A percentile compares a stretch with the other conserved stretches of the same genome.
Conservation (phyloP, 2,113 vertebrate genomes). For the Empidonax traillii region DNA sequence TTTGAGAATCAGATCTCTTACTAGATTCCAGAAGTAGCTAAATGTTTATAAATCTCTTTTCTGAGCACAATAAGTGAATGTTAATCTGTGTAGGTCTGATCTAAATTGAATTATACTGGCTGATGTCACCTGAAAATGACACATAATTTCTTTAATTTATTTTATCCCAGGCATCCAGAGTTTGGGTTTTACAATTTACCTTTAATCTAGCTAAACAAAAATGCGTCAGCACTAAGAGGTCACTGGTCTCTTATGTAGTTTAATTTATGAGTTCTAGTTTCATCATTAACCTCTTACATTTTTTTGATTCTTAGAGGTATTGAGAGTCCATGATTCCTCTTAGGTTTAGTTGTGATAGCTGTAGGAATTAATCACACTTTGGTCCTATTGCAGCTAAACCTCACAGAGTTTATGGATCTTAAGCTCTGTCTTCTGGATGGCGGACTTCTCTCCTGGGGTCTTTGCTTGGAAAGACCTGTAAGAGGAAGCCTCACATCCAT, state of each 20-base stretch:
- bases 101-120: not conserved
- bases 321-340: not conserved
- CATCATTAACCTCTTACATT: not conserved
- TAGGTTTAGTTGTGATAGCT: not conserved
- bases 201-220: not conserved
- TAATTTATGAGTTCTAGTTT: not conserved
- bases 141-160: not conserved
- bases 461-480: not conserved
- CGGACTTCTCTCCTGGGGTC: not conserved
- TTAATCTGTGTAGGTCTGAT: not conserved
- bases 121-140: not conserved
- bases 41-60: slow-evolving; percentile 1
- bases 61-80: not conserved
- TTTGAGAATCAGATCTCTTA: not conserved
- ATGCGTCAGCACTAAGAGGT: not conserved
- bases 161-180: not conserved
- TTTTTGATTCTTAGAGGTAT: not conserved
- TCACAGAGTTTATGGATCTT: not conserved
- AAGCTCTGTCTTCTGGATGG: not conserved
- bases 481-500: not conserved
- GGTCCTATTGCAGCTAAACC: not conserved
- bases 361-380: not conserved
- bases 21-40: not conserved
- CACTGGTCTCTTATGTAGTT: not conserved
- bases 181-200: not conserved